A percentile compares a stretch with the other conserved stretches of the same genome.
Conservation (phyloP, 2,113 vertebrate genomes). For the Telmatochromis brachygnathus region DNA sequence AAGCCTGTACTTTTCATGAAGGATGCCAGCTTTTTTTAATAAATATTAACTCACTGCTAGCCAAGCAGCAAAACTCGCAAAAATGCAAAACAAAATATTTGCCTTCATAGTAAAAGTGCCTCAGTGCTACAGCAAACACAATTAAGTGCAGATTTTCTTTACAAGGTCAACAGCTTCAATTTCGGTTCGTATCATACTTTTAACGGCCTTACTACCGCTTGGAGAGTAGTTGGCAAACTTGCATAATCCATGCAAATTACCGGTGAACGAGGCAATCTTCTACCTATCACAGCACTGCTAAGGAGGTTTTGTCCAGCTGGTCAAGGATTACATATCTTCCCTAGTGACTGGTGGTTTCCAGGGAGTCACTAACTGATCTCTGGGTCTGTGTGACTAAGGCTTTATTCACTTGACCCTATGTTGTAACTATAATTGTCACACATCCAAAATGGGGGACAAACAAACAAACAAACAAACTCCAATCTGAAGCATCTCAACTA, state of each 20-base stretch:
- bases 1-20: background rate
- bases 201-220: background rate
- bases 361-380: background rate
- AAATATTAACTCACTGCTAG: too few species aligned
- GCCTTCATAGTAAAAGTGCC: background rate
- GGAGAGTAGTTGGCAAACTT: background rate
- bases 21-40: rapidly evolving
- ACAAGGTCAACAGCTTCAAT: background rate
- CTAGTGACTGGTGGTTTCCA: background rate
- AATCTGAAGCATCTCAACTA: background rate
- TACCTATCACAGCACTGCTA: background rate
- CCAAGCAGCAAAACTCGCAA: rapidly evolving
- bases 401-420: background rate
- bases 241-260: background rate
- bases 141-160: background rate
- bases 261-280: rapidly evolving
- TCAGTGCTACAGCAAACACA: background rate
- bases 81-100: background rate
- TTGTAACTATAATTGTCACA: background rate
- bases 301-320: background rate
- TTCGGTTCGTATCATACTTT: background rate
- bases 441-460: background rate
- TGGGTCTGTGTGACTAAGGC: background rate
- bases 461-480: background rate
- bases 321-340: background rate